Percentiles rank a stretch among this genome's conserved stretches.
phyloP scores from a whole-genome alignment of 2,888 invertebrate species.

The Crepidodera aurea region DNA sequence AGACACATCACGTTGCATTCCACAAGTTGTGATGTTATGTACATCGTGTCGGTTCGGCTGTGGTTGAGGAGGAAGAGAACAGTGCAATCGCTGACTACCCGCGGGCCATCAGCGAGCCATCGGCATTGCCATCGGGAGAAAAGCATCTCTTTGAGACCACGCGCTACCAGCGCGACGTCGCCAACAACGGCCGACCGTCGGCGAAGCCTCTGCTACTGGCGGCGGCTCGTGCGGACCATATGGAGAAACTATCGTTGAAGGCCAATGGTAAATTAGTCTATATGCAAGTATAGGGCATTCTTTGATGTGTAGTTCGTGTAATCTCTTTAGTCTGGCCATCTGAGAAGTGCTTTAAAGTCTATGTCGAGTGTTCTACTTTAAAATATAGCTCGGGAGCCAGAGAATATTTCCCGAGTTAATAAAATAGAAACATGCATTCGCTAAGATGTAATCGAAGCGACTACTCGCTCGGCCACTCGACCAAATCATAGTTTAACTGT shows the following conservation, averaged over 20 bases:
- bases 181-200: neutral
- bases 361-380: too few relatives aligned
- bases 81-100: neutral
- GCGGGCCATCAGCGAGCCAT: neutral
- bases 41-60: neutral
- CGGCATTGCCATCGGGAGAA: neutral
- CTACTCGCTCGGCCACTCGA: too few relatives aligned
- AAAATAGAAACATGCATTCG: too few relatives aligned
- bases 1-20: neutral
- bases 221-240: neutral
- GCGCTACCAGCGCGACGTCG: neutral
- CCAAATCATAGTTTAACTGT: too few relatives aligned
- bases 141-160: neutral
- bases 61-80: neutral
- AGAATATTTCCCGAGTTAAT: too few relatives aligned
- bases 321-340: too few relatives aligned
- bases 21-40: neutral
- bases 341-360: too few relatives aligned
- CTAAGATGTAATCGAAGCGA: too few relatives aligned
- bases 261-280: neutral
- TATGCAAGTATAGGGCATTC: too few relatives aligned
- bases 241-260: neutral
- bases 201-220: neutral
- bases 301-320: too few relatives aligned
- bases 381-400: too few relatives aligned